Evolutionary conservation across 2,888 invertebrate genomes (phyloP), one percentile per base, ranked within the genome.

Genomic region (Entomobrya multifasciata): DNA sequence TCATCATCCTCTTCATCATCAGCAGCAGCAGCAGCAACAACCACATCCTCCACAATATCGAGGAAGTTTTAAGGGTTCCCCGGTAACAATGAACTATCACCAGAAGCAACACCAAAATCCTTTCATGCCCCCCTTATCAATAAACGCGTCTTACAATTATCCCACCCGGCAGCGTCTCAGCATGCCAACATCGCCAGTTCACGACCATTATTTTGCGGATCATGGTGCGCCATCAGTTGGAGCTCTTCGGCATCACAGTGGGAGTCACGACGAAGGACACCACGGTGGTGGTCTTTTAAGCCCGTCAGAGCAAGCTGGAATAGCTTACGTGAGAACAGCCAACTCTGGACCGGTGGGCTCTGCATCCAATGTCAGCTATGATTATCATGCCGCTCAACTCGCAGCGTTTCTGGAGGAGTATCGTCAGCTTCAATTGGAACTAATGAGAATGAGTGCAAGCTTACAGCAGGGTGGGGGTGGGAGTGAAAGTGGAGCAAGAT

Each of bases 321-420:
- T 91, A 27, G 86, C 84, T 0, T 86, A 76, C 49, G 85, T 87
- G 13, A 74, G 90, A 76, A 86, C 90, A 62, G 74, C 88, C 30
- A 88, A 81, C 60, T 88, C 90, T 27, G 89, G 88, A 15, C 80
- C 86, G 52, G 79, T 83, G 0, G 78, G 84, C 25, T 78, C 84
- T 22, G 27, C 78, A 20, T 84, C 84, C 27, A 88, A 94, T 86
- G 94, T 94, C 65, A 93, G 94, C 20, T 96, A 95, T 92, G 96
- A 96, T 92, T 96, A 96, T 91, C 95, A 96, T 92, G 96, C 96
- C 0, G 95, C 96, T 17, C 96, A 96, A 92, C 93, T 96, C 88
- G 96, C 96, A 91, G 94, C 95, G 82, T 96, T 96, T 92, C 94
- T 96, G 62, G 96, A 96, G 91, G 96, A 96, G 92, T 96, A 96